Percentiles rank a stretch among this genome's conserved stretches.
Conservation (phyloP, 1,140 invertebrate genomes). For the Pararge aegeria region DNA sequence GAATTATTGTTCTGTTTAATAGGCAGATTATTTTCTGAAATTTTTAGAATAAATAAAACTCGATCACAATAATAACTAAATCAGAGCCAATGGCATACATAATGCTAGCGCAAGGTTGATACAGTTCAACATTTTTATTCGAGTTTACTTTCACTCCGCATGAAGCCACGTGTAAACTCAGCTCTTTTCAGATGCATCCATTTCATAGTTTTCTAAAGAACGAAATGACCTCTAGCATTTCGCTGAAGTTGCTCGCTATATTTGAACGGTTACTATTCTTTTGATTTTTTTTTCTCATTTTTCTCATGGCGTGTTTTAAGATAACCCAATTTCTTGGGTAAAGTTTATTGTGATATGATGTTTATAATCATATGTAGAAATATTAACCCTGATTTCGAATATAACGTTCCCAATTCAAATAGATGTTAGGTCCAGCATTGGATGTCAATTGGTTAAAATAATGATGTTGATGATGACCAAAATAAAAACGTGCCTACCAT, state of each 20-base stretch:
- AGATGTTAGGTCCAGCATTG: too few species aligned
- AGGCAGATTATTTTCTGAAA: too few species aligned
- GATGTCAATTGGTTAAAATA: too few species aligned
- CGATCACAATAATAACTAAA: constrained; percentile 35
- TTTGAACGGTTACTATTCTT: neutral
- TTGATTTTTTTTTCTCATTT: constrained; percentile 1
- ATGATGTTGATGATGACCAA: too few species aligned
- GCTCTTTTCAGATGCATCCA: constrained; percentile 13
- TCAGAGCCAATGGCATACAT: constrained; percentile 63
- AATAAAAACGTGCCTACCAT: too few species aligned
- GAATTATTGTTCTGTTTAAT: too few species aligned
- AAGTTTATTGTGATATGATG: too few species aligned
- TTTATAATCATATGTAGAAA: too few species aligned
- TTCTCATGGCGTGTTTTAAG: neutral
- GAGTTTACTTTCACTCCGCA: constrained; percentile 32
- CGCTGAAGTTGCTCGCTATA: neutral
- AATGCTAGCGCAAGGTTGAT: constrained; percentile 55
- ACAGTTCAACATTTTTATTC: constrained; percentile 46
- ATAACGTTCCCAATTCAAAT: too few species aligned
- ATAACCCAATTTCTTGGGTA: neutral
- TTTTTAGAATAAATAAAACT: neutral
- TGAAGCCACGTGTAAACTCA: constrained; percentile 12
- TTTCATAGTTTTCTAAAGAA: constrained; percentile 17
- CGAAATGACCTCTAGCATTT: constrained; percentile 12
- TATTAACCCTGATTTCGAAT: too few species aligned